These are phyloP conservation scores for Chalcosyrphus nemorum DNA, from an alignment of 2,888 invertebrate species.

Conservation along the genomic window DNA sequence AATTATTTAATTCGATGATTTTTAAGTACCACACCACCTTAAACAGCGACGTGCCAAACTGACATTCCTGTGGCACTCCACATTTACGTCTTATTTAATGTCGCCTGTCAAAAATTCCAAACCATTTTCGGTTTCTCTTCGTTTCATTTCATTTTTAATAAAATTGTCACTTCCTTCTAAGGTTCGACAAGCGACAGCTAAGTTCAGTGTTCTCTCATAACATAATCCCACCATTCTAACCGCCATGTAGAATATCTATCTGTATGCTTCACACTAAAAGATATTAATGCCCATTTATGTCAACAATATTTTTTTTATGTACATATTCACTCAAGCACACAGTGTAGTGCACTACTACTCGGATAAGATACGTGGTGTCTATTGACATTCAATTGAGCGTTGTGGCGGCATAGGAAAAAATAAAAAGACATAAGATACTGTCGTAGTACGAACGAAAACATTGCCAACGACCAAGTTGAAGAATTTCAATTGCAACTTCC, in stretches of 20 bases:
- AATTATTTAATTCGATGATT: too few species aligned
- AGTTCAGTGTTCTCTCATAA: conserved; percentile 29
- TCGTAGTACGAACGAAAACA: not conserved
- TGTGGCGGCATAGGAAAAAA: conserved; percentile 6
- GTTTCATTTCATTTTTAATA: conserved; percentile 15
- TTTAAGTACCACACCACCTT: too few species aligned
- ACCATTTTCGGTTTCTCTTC: not conserved
- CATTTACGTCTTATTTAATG: not conserved
- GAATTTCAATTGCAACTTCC: conserved; percentile 71
- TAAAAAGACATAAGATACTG: not conserved
- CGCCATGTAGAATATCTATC: not conserved
- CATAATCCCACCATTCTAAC: conserved; percentile 3
- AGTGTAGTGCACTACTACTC: too few species aligned
- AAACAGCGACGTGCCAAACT: not conserved
- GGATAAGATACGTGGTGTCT: too few species aligned
- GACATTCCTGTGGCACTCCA: conserved; percentile 13
- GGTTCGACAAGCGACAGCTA: conserved; percentile 12
- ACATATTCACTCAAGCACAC: conserved; percentile 20
- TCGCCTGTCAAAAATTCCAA: not conserved
- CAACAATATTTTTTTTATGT: conserved; percentile 28
- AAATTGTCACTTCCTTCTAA: conserved; percentile 45
- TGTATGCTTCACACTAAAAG: not conserved
- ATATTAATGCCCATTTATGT: conserved; percentile 41
- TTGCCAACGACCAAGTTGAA: conserved; percentile 44
- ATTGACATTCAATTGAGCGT: conserved; percentile 43